Percentiles rank a stretch among this genome's conserved stretches.
phyloP scores from a whole-genome alignment of 2,113 vertebrate species.

The Dolichotis patagonum region DNA sequence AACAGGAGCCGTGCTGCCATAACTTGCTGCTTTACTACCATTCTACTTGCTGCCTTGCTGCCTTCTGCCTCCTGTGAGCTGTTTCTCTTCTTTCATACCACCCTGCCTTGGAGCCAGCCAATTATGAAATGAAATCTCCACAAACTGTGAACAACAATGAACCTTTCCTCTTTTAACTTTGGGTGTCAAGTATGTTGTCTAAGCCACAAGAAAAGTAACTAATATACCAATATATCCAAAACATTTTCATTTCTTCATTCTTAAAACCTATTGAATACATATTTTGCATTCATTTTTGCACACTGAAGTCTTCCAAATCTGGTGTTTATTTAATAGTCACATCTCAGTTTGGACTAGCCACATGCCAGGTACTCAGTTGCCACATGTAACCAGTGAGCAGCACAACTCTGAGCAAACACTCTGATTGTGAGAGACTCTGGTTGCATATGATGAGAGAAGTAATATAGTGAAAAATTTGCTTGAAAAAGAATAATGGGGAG shows the following conservation, averaged over 20 bases:
- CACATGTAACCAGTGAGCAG: background rate
- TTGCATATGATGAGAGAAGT: background rate
- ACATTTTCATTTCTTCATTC: slow-evolving; percentile 40
- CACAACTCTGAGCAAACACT: background rate
- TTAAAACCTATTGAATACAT: background rate
- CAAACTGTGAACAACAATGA: background rate
- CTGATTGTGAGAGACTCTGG: background rate
- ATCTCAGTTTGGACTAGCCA: background rate
- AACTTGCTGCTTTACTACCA: background rate
- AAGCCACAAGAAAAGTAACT: background rate
- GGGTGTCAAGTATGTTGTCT: background rate
- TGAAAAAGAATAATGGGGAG: background rate
- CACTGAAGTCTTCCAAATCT: background rate
- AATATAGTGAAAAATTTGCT: background rate
- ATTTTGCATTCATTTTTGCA: slow-evolving; percentile 19
- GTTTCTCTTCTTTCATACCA: background rate
- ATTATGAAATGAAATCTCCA: background rate
- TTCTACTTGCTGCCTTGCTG: background rate
- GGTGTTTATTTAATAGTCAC: background rate
- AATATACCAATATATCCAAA: background rate
- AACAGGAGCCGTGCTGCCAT: background rate
- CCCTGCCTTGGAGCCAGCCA: background rate
- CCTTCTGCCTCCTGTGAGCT: background rate
- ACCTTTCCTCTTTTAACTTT: background rate
- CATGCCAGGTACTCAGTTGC: background rate